Conservation (phyloP, 1,140 invertebrate species). For the Latrodectus geometricus region DNA sequence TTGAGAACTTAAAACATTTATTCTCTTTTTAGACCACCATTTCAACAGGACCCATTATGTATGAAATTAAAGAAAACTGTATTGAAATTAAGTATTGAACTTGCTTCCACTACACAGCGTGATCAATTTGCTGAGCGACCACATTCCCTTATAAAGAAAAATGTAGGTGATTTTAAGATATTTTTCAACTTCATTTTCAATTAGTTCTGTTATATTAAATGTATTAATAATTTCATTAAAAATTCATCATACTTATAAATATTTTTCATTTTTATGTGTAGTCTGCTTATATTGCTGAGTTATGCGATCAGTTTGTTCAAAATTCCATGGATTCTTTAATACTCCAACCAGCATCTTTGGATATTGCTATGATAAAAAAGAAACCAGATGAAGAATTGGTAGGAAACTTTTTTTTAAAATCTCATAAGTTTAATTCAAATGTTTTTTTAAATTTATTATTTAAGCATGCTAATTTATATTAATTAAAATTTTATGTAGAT, state of each 20-base stretch:
- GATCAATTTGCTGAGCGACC: slow-evolving; percentile 87
- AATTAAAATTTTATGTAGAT: no score
- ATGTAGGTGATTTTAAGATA: slow-evolving; percentile 62
- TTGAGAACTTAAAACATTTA: no score
- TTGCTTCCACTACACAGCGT: slow-evolving; percentile 86
- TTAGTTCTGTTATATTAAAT: background rate
- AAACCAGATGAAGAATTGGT: slow-evolving; percentile 66
- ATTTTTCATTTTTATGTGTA: slow-evolving; percentile 11
- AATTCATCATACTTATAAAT: background rate
- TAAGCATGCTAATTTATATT: no score
- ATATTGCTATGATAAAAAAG: slow-evolving; percentile 89
- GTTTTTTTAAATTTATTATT: no score
- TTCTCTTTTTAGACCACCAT: slow-evolving; percentile 72
- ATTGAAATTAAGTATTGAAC: slow-evolving; percentile 82
- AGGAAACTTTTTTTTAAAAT: background rate
- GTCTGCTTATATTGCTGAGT: slow-evolving; percentile 78
- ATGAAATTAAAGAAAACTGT: slow-evolving; percentile 77
- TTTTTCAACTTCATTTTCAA: background rate
- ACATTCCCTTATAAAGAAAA: slow-evolving; percentile 73
- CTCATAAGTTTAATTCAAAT: no score
- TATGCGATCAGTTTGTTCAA: slow-evolving; percentile 89
- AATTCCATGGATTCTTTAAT: slow-evolving; percentile 88
- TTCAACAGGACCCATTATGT: slow-evolving; percentile 78
- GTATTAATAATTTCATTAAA: background rate
- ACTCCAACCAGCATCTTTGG: slow-evolving; percentile 86